Conservation (phyloP, 2,888 invertebrate species). For the Conus canariensis region DNA sequence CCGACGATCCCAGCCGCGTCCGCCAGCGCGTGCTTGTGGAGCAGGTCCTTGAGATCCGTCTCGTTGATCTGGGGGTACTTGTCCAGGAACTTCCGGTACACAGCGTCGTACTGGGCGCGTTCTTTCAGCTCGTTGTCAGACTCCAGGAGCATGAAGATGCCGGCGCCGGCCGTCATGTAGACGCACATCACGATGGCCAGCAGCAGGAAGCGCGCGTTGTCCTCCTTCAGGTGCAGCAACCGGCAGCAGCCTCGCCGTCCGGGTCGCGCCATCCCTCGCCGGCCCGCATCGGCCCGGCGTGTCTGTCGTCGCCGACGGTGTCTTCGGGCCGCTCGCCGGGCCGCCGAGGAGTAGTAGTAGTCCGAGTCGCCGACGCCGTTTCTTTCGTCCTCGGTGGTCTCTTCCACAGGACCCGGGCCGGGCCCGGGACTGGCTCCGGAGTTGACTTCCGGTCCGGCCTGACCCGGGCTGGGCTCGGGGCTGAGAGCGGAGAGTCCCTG, state of each 20-base stretch:
- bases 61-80: conserved; percentile 73
- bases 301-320: not conserved
- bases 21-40: conserved; percentile 82
- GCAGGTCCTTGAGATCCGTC: conserved; percentile 80
- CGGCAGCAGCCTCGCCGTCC: conserved; percentile 76
- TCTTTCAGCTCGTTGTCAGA: conserved; percentile 77
- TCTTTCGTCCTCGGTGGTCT: not conserved
- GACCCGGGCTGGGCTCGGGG: not conserved
- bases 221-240: conserved; percentile 82
- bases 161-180: conserved; percentile 84
- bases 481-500: not conserved
- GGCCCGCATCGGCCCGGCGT: not conserved
- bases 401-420: not conserved
- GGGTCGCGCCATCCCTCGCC: conserved; percentile 50
- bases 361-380: not conserved
- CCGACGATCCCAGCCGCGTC: conserved; percentile 81
- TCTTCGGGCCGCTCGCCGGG: not conserved
- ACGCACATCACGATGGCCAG: conserved; percentile 82
- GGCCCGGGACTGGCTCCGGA: not conserved
- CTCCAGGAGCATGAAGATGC: conserved; percentile 83
- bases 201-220: conserved; percentile 84
- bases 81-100: conserved; percentile 59
- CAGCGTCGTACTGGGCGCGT: conserved; percentile 65
- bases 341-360: not conserved
- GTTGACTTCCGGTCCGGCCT: not conserved